These are phyloP conservation scores for Paracanthobrama guichenoti DNA, from an alignment of 2,113 vertebrate species.

Conservation along the genomic window DNA sequence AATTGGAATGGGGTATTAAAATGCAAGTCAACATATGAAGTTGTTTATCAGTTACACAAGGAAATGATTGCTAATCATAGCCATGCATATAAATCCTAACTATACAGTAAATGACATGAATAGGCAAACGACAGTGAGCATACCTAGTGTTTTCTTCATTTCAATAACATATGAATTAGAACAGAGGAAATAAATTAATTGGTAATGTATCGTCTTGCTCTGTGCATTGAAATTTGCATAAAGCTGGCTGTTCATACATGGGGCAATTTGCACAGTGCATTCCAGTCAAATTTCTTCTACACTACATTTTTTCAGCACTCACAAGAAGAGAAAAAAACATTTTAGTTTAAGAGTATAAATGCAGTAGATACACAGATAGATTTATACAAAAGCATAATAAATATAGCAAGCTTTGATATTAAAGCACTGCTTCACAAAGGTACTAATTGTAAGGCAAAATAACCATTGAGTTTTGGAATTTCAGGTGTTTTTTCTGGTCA, in stretches of 20 bases:
- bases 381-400: slow-evolving; percentile 47
- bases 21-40: neutral
- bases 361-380: slow-evolving; percentile 49
- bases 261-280: slow-evolving; percentile 52
- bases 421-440: slow-evolving; percentile 53
- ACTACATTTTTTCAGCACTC: slow-evolving; percentile 32
- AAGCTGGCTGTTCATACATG: slow-evolving; percentile 36
- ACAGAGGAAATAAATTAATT: slow-evolving; percentile 26
- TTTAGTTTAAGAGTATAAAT: slow-evolving; percentile 55
- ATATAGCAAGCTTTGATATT: slow-evolving; percentile 52
- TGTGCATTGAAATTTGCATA: slow-evolving; percentile 30
- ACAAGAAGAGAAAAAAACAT: slow-evolving; percentile 40
- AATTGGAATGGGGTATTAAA: neutral
- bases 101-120: slow-evolving; percentile 31
- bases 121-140: slow-evolving; percentile 1
- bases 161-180: slow-evolving; percentile 8
- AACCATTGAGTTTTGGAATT: slow-evolving; percentile 33
- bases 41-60: slow-evolving; percentile 19
- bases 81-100: slow-evolving; percentile 49
- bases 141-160: slow-evolving; percentile 2
- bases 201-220: neutral
- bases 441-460: slow-evolving; percentile 53
- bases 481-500: slow-evolving; percentile 3
- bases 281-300: slow-evolving; percentile 48
- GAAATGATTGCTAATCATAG: slow-evolving; percentile 27